Conservation (phyloP, 2,888 invertebrate genomes). For the Yponomeuta sedellus region DNA sequence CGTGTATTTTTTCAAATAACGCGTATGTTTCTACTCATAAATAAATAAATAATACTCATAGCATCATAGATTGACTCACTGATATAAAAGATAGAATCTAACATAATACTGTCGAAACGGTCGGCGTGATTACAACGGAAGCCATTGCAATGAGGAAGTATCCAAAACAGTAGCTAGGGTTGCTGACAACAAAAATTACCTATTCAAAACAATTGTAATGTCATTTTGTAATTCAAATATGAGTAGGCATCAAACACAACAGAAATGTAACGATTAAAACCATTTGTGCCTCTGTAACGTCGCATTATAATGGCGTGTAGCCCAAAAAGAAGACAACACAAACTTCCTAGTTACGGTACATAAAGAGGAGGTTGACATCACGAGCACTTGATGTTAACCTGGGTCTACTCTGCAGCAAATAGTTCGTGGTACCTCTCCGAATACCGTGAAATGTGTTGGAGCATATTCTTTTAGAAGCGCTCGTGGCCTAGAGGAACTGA, state of each 20-base stretch:
- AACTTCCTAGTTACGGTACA: background rate
- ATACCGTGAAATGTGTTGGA: too few species aligned
- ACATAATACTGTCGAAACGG: background rate
- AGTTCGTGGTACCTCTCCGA: too few species aligned
- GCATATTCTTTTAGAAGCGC: too few species aligned
- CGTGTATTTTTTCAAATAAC: too few species aligned
- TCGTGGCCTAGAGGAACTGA: too few species aligned
- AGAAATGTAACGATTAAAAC: background rate
- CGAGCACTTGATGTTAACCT: background rate
- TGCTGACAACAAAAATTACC: background rate
- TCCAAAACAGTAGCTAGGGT: background rate
- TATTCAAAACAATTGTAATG: background rate
- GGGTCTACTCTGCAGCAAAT: too few species aligned
- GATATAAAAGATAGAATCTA: background rate
- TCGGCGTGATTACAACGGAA: background rate
- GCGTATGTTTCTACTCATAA: too few species aligned
- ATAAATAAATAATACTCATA: too few species aligned
- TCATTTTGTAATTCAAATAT: background rate
- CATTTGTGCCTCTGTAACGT: background rate
- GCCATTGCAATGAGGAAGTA: background rate
- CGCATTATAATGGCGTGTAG: background rate
- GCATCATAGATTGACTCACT: background rate
- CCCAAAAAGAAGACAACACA: background rate
- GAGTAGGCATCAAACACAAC: background rate
- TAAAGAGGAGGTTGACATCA: background rate